Conservation (phyloP, 2,113 vertebrate genomes). For the Dromaius novaehollandiae region DNA sequence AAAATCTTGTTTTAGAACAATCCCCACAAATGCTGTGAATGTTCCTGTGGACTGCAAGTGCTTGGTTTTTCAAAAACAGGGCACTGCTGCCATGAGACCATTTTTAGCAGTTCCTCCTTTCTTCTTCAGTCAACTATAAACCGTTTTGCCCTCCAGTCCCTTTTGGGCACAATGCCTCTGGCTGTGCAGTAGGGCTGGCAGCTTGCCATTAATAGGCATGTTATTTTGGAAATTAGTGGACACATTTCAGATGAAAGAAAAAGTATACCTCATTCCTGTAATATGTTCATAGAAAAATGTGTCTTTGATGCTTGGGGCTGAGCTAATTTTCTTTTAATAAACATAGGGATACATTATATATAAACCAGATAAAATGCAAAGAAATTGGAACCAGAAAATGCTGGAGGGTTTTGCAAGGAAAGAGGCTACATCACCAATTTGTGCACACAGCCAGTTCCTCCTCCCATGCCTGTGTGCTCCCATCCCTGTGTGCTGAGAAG, state of each 20-base stretch:
- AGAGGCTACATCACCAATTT: accelerated
- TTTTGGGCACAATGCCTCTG: neutral
- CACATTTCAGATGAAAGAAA: neutral
- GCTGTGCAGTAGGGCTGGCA: neutral
- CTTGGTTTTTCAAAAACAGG: neutral
- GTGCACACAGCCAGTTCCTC: neutral
- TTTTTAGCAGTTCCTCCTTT: neutral
- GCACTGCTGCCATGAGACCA: neutral
- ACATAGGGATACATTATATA: neutral
- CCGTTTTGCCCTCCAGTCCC: accelerated
- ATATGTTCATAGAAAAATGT: neutral
- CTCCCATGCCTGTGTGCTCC: neutral
- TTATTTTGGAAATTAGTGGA: neutral
- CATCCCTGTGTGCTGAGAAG: accelerated
- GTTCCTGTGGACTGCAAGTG: accelerated
- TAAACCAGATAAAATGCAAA: neutral
- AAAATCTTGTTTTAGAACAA: neutral
- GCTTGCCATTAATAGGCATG: neutral
- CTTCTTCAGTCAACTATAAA: neutral
- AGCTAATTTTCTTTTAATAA: neutral
- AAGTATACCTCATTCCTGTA: neutral
- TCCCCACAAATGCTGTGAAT: neutral
- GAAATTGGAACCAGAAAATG: neutral
- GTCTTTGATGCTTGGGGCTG: neutral
- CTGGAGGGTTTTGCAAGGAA: neutral